phyloP scores from a whole-genome alignment of 2,113 vertebrate species.

The Sceloporus tristichus region DNA sequence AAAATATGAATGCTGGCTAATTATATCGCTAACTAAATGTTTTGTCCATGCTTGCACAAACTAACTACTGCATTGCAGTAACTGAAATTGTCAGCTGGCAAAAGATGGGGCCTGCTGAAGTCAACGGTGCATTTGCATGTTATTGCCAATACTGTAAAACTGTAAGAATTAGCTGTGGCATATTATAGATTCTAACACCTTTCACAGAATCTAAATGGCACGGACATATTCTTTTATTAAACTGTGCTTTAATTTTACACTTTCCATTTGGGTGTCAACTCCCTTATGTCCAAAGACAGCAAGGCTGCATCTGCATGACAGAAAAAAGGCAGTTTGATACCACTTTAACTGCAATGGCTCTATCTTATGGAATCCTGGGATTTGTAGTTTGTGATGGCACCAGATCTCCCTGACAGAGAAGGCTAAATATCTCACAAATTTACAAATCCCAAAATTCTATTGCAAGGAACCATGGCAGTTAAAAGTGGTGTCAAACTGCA shows the following conservation, averaged over 20 bases:
- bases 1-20: neutral
- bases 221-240: neutral
- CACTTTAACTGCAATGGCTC: no score
- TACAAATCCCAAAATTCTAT: no score
- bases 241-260: neutral
- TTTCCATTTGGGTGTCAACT: neutral
- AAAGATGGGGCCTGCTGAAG: neutral
- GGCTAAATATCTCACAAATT: no score
- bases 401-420: no score
- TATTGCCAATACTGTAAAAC: neutral
- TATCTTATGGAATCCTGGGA: no score
- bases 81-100: neutral
- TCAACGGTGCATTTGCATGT: neutral
- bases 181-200: neutral
- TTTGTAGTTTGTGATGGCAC: no score
- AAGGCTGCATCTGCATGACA: neutral
- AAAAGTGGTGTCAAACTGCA: no score
- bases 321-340: no score
- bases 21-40: neutral
- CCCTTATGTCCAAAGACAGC: neutral
- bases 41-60: neutral
- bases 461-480: no score
- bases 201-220: neutral
- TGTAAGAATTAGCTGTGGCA: neutral
- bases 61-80: conserved; percentile 10